Percentiles rank a stretch among this genome's conserved stretches.
These are phyloP conservation scores for Aphelenchoides avenae DNA, from an alignment of 1,140 invertebrate genomes.

Conservation along the genomic window DNA sequence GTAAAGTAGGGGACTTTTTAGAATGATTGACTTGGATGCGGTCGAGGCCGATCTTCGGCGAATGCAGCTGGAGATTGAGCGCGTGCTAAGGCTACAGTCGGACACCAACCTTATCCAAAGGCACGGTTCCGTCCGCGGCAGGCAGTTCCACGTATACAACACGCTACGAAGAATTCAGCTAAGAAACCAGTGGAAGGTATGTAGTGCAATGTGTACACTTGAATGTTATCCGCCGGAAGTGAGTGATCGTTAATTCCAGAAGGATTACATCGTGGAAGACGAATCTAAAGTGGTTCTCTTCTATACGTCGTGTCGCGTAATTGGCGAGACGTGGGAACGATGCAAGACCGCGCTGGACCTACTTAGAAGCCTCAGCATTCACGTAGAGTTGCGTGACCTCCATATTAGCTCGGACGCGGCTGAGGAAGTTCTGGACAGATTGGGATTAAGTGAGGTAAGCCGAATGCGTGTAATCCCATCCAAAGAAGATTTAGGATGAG, in stretches of 20 bases:
- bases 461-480: too few relatives aligned
- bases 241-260: slow-evolving; percentile 6
- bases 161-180: background rate
- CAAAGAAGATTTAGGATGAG: too few relatives aligned
- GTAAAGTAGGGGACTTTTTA: background rate
- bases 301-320: background rate
- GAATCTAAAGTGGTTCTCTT: slow-evolving; percentile 1
- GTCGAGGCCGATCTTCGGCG: background rate
- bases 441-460: too few relatives aligned
- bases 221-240: too few relatives aligned
- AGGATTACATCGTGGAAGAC: slow-evolving; percentile 4
- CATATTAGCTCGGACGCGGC: too few relatives aligned
- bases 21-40: background rate
- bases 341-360: too few relatives aligned
- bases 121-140: background rate
- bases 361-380: too few relatives aligned
- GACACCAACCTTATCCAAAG: background rate
- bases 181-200: slow-evolving; percentile 4
- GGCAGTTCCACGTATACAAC: slow-evolving; percentile 2
- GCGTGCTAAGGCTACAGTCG: background rate
- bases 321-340: background rate
- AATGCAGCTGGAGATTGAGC: background rate
- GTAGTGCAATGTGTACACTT: background rate
- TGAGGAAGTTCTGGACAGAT: too few relatives aligned
- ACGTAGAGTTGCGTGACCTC: too few relatives aligned